A percentile compares a stretch with the other conserved stretches of the same genome.
phyloP scores from a whole-genome alignment of 1,140 invertebrate genomes.

The Zaprionus africanus region DNA sequence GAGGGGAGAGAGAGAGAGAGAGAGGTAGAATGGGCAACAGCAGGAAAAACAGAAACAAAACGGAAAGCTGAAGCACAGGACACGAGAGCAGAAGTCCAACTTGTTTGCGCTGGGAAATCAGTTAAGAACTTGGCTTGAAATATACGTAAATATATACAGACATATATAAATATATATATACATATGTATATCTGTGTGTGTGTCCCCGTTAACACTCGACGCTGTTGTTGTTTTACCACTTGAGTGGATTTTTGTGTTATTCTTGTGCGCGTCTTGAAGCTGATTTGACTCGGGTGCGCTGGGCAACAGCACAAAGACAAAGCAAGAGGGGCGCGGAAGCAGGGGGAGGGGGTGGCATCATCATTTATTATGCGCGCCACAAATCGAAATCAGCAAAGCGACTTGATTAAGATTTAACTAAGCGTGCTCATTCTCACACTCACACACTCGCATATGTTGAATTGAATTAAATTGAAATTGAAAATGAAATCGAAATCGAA shows the following conservation, averaged over 20 bases:
- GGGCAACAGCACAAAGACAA: background rate
- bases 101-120: conserved; percentile 81
- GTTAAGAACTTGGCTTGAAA: conserved; percentile 72
- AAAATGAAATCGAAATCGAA: conserved; percentile 63
- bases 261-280: conserved; percentile 56
- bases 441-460: conserved; percentile 13
- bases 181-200: background rate
- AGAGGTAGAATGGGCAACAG: conserved; percentile 13
- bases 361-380: conserved; percentile 80
- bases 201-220: conserved; percentile 62
- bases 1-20: conserved; percentile 55
- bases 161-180: background rate
- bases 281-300: conserved; percentile 56
- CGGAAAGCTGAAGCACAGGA: conserved; percentile 16
- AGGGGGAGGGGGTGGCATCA: too few species aligned
- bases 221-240: conserved; percentile 71
- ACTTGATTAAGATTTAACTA: conserved; percentile 83
- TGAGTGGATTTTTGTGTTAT: conserved; percentile 83
- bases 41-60: background rate
- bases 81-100: conserved; percentile 57
- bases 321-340: too few species aligned
- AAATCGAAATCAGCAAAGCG: conserved; percentile 80
- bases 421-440: conserved; percentile 57
- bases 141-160: conserved; percentile 7
- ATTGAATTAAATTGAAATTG: conserved; percentile 64